Evolutionary conservation across 2,113 vertebrate species (phyloP), one percentile per base, ranked within the genome.

Genomic region (Spermophilus dauricus): DNA sequence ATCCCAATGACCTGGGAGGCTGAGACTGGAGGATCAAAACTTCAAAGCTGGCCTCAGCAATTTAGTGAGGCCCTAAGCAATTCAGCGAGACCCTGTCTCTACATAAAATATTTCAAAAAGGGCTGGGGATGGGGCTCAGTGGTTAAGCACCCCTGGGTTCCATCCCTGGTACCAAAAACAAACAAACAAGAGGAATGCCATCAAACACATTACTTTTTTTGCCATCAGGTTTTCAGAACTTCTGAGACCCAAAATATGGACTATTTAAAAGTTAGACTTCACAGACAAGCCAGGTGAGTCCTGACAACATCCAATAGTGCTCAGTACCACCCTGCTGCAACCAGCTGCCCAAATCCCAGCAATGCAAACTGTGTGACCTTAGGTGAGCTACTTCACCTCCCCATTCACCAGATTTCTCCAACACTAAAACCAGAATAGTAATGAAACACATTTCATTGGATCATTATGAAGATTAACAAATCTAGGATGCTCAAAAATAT

Each of bases 301-400:
- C 48, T 2, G 22, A 13, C 34, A 42, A 69, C 4, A 39, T 4
- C 13, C 34, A 28, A 0, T 1, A 11, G 5, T 10, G 2, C 61
- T 86, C 6, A 5, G 69, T 13, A 78, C 22, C 37, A 11, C n/a
- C 37, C 17, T 34, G 18, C 37, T 0, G 0, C 37, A 45, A 51
- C 45, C 51, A 42, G 28, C 39, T 61, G n/a, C 89, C 51, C 14
- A 45, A 17, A 53, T n/a, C 32, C 34, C 37, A 75, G n/a, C 22
- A 39, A 18, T 51, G 34, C 56, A 0, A 13, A 56, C 45, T 86
- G 24, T 75, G 83, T 63, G 70, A 58, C 42, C 51, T 77, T 51
- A 26, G 6, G 4, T 76, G n/a, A 22, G 13, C 63, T 26, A 10
- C 32, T 67, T 73, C 39, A 76, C 67, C 34, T 84, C 48, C 22